These are phyloP conservation scores for Odontocolon sp. DNA, from an alignment of 2,888 invertebrate genomes.

Conservation along the genomic window DNA sequence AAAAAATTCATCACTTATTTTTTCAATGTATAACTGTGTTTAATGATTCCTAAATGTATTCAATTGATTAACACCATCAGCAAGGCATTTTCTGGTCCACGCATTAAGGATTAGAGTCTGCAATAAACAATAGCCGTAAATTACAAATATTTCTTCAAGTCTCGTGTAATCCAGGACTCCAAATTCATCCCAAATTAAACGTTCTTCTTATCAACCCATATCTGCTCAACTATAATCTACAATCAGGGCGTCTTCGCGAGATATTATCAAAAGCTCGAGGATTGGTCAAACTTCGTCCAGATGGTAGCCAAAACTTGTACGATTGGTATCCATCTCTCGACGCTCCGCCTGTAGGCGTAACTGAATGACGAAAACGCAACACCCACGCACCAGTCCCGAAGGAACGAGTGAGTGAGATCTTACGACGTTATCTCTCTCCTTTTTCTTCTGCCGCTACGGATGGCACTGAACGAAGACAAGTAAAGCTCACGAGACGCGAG, in stretches of 20 bases:
- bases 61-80: no score
- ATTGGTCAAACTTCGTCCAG: slow-evolving; percentile 43
- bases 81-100: no score
- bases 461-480: slow-evolving; percentile 40
- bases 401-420: slow-evolving; percentile 15
- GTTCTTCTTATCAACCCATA: no score
- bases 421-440: slow-evolving; percentile 8
- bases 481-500: slow-evolving; percentile 24
- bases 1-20: no score
- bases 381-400: slow-evolving; percentile 41
- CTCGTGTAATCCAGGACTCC: no score
- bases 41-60: no score
- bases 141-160: no score
- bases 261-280: not conserved
- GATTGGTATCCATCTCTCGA: slow-evolving; percentile 39
- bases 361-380: slow-evolving; percentile 20
- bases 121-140: no score
- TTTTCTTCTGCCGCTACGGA: slow-evolving; percentile 4
- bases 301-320: slow-evolving; percentile 38
- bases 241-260: not conserved
- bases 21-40: no score
- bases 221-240: no score
- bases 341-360: slow-evolving; percentile 53
- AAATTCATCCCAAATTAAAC: not conserved
- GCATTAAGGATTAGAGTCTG: no score